These are phyloP conservation scores for Scopus umbretta DNA, from an alignment of 2,113 vertebrate genomes.

Conservation along the genomic window DNA sequence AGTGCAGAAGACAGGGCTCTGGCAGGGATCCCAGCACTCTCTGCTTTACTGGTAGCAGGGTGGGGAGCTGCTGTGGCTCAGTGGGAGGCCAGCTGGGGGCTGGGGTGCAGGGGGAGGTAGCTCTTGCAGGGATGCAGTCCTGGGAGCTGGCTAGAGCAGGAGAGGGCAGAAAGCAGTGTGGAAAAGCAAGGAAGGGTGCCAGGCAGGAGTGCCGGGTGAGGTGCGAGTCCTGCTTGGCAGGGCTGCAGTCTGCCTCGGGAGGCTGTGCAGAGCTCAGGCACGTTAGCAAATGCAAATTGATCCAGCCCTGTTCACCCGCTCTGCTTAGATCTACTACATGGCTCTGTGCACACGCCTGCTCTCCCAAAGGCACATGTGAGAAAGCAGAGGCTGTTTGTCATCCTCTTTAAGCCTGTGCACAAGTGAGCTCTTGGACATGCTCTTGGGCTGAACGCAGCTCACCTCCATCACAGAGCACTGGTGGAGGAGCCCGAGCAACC, in stretches of 20 bases:
- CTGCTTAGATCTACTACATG: not conserved
- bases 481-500: not conserved
- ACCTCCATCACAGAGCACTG: not conserved
- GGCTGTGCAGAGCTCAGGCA: not conserved
- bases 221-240: not conserved
- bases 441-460: not conserved
- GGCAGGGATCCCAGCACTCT: slow-evolving; percentile 45
- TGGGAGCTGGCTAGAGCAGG: not conserved
- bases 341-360: not conserved
- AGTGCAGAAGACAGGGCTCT: not conserved
- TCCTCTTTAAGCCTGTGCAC: not conserved
- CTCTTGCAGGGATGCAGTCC: not conserved
- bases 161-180: not conserved
- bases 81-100: not conserved
- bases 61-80: not conserved
- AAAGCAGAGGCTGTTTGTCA: not conserved
- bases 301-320: not conserved
- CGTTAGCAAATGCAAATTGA: not conserved
- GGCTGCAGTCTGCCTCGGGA: not conserved
- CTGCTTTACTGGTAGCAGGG: not conserved
- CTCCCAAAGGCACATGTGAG: not conserved
- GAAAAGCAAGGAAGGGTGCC: not conserved
- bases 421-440: not conserved
- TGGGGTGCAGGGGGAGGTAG: not conserved
- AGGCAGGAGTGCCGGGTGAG: not conserved